Conservation (phyloP, 2,797 vertebrate species). For the Chelon auratus region DNA sequence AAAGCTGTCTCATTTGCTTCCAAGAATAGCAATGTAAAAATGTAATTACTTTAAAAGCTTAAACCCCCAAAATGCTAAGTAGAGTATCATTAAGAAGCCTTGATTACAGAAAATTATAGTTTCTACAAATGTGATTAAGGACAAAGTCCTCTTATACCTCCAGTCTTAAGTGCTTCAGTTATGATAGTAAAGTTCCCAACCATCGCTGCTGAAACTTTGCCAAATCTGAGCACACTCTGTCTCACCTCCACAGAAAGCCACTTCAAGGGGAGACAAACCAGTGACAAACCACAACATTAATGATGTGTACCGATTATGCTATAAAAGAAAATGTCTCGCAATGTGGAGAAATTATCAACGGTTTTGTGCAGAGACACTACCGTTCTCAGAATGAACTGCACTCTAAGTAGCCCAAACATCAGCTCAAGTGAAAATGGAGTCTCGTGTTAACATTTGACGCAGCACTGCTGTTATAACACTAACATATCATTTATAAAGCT, state of each 20-base stretch:
- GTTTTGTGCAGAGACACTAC: conserved; percentile 60
- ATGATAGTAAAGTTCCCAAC: conserved; percentile 35
- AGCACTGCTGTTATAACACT: conserved; percentile 56
- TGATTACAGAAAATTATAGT: conserved; percentile 82
- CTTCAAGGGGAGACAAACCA: conserved; percentile 53
- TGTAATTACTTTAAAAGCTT: conserved; percentile 72
- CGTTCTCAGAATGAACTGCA: conserved; percentile 36
- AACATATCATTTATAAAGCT: conserved; percentile 70
- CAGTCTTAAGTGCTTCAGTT: conserved; percentile 44
- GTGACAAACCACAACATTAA: conserved; percentile 64
- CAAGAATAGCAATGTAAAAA: conserved; percentile 78
- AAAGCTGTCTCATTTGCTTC: conserved; percentile 74
- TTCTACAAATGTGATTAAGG: conserved; percentile 72
- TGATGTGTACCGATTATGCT: conserved; percentile 52
- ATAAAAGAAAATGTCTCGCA: conserved; percentile 38
- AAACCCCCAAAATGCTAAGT: conserved; percentile 68
- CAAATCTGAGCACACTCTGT: conserved; percentile 48
- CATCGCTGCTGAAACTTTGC: conserved; percentile 48
- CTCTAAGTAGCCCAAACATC: conserved; percentile 56
- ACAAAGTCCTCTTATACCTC: conserved; percentile 69
- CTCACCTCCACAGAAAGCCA: conserved; percentile 64
- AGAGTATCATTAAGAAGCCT: conserved; percentile 74
- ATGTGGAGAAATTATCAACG: conserved; percentile 56
- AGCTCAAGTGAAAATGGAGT: conserved; percentile 56
- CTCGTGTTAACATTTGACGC: conserved; percentile 56